These are phyloP conservation scores for Paracentrotus lividus DNA, from an alignment of 53 echinoderm and acorn worm genomes.

Conservation along the genomic window DNA sequence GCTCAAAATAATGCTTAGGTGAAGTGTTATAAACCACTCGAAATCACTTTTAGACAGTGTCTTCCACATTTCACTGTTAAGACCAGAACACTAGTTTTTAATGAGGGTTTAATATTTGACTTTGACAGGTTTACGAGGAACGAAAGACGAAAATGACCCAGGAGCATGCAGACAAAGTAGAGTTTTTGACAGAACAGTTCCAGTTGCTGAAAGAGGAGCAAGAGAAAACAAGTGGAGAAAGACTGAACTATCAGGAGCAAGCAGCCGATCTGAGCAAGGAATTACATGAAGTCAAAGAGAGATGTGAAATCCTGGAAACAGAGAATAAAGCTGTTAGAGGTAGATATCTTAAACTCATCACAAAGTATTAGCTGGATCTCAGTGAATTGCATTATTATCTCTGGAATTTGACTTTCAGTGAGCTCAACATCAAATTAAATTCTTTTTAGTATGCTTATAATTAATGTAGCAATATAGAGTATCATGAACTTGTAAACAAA, in stretches of 20 bases:
- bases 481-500: too few species aligned
- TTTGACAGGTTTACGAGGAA: constrained; percentile 78
- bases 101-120: neutral
- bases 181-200: constrained; percentile 95
- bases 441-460: too few species aligned
- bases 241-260: constrained; percentile 65
- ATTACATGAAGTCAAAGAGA: constrained; percentile 74
- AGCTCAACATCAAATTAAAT: too few species aligned
- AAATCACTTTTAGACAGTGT: too few species aligned
- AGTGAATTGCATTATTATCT: neutral
- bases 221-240: constrained; percentile 78
- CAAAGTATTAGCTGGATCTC: neutral
- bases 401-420: neutral
- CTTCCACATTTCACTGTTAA: too few species aligned
- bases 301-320: constrained; percentile 75
- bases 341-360: neutral
- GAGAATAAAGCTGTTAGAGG: constrained; percentile 86
- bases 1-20: too few species aligned
- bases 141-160: constrained; percentile 89
- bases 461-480: too few species aligned
- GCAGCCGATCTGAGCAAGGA: constrained; percentile 57
- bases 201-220: constrained; percentile 84
- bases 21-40: too few species aligned
- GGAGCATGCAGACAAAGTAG: constrained; percentile 93
- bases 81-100: neutral